A percentile compares a stretch with the other conserved stretches of the same genome.
These are phyloP conservation scores for Hemiprocne comata DNA, from an alignment of 2,113 vertebrate species.

Conservation along the genomic window DNA sequence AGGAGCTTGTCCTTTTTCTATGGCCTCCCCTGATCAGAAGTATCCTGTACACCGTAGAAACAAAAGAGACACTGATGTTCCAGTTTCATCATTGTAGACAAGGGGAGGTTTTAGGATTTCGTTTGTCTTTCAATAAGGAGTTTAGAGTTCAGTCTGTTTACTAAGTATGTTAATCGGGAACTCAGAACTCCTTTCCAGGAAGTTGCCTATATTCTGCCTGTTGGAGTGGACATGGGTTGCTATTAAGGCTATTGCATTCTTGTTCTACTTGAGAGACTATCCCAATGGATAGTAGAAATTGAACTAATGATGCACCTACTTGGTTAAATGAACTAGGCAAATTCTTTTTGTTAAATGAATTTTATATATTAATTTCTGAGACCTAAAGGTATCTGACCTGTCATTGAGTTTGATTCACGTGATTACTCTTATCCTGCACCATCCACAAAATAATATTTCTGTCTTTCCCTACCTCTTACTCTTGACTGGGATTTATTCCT, in stretches of 20 bases:
- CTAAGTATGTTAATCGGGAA: not conserved
- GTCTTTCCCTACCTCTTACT: not conserved
- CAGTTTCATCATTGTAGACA: not conserved
- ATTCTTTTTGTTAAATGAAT: not conserved
- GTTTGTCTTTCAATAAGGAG: not conserved
- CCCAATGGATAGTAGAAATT: not conserved
- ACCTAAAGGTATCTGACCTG: not conserved
- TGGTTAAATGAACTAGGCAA: not conserved
- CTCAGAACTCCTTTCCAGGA: not conserved
- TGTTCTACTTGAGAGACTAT: not conserved
- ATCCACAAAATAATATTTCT: not conserved
- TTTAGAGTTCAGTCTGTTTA: not conserved
- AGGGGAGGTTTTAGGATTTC: not conserved
- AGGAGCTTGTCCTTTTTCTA: not conserved
- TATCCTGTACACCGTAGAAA: not conserved
- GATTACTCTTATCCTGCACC: not conserved
- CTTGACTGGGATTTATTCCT: not conserved
- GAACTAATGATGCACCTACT: not conserved
- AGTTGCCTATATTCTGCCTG: not conserved
- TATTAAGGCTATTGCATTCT: not conserved
- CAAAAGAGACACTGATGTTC: not conserved
- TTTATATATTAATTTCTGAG: not conserved
- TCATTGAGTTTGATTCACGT: not conserved
- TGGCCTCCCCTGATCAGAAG: not conserved
- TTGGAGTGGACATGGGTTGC: not conserved